Evolutionary conservation across 2,888 invertebrate species (phyloP), one percentile per base, ranked within the genome.

Genomic region (Mesorhabditis belari): DNA sequence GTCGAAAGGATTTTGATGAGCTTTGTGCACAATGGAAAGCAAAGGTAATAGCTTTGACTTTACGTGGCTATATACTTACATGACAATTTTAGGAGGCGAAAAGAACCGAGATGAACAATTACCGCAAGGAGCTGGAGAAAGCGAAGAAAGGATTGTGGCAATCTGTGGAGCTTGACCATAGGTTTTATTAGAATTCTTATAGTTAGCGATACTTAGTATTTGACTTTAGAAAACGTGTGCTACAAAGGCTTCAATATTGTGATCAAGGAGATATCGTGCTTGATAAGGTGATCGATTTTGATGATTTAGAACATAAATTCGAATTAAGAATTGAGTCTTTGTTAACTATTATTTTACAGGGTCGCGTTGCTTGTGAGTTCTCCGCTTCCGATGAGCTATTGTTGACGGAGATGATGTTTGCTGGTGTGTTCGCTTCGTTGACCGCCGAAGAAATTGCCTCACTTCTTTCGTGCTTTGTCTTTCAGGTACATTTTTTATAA

Each of bases 311-410:
- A 5, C 17, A n/a, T 2, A 64, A 5, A 3, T 4, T 51, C 50
- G 9, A 4, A 61, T 17, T 53, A 5, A 3, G 5, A 19, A 3
- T 25, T 5, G 5, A 26, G 12, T 17, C 27, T 5, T 26, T 54
- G 25, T 54, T 54, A 26, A 26, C n/a, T 24, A 26, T 26, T 25
- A n/a, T n/a, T 54, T 44, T 72, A 58, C 61, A 77, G 77, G 98
- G 99, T 5, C 87, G 96, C 55, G 95, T 99, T 2, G 98, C 98
- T n/a, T 99, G 98, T 83, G 98, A 99, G 84, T 85, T 99, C 44
- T 92, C 92, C 85, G 89, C 89, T 88, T 86, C 92, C 0, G 98
- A 99, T 83, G 98, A 98, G 83, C 83, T 99, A 21, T 85, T 99
- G 4, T 86, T 98, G 77, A 98, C 98, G 0, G 98, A 99, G 85